Evolutionary conservation across 2,888 invertebrate species (phyloP), one percentile per base, ranked within the genome.

Genomic region (Carterocephalus palaemon): DNA sequence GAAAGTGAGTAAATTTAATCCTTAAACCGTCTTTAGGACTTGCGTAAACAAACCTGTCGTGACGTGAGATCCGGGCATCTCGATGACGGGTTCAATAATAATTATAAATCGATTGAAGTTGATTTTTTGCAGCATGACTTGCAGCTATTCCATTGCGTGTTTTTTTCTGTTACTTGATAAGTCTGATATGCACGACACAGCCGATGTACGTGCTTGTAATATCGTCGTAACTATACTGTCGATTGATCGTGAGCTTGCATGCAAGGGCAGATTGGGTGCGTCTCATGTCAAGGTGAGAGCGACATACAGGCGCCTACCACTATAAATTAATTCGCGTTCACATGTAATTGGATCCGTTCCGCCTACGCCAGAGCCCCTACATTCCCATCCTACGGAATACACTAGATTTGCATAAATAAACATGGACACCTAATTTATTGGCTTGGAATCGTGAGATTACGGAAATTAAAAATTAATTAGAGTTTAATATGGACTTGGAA

Each of bases 341-440:
- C 71, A 71, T 72, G 74, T 79, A 80, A 82, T 76, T 76, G 74
- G 77, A 77, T 68, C 70, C 69, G 67, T 64, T 60, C 63, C 75
- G 68, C 83, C 83, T 62, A 80, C 79, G 64, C 64, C 40, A 47
- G 40, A 54, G 53, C 52, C 57, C 56, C 54, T 54, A 50, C 45
- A 45, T 38, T 38, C 45, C 37, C 56, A 48, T 54, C 57, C 52
- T 53, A 50, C 51, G 40, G 52, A 51, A 46, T 48, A 47, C 46
- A 46, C 52, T 47, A 47, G 49, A 53, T 49, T 52, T 49, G 48
- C 47, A 48, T 45, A 51, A 47, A 47, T 50, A 48, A 41, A 38
- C 48, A 45, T 29, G 46, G 48, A 34, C 45, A 45, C 45, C 37
- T 45, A 45, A 45, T 45, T 45, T 45, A 45, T 45, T 37, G 45